These are phyloP conservation scores for Lamprotornis superbus DNA, from an alignment of 2,113 vertebrate genomes.

Conservation along the genomic window DNA sequence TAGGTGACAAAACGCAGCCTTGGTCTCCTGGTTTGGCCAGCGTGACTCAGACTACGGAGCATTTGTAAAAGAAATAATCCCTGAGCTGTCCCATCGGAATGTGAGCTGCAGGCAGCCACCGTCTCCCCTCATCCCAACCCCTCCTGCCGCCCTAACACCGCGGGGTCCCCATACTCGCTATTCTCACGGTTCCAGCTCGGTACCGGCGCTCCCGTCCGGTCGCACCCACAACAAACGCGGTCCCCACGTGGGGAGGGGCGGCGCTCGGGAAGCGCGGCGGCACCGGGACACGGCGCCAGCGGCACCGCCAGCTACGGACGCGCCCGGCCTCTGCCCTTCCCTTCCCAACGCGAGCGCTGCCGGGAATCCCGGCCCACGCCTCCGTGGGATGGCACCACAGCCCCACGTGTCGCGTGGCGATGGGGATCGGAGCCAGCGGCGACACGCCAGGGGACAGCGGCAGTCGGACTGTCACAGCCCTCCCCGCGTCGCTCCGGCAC, in stretches of 20 bases:
- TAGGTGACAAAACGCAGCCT: background rate
- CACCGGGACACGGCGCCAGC: background rate
- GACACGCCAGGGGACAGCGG: background rate
- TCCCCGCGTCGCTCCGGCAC: too few relatives aligned
- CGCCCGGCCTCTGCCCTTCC: background rate
- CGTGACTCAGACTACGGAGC: background rate
- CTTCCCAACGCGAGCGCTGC: background rate
- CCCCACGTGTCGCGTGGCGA: background rate
- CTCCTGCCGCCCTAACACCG: background rate
- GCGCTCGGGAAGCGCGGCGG: background rate
- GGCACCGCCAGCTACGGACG: rapidly evolving
- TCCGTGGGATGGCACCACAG: background rate
- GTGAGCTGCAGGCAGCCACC: background rate
- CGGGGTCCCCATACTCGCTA: background rate
- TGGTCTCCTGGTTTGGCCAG: background rate
- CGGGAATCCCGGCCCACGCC: background rate
- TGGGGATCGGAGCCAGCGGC: background rate
- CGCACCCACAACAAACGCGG: background rate
- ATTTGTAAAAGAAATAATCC: background rate
- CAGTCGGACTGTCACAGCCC: background rate
- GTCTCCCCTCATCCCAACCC: background rate
- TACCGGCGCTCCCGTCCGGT: rapidly evolving
- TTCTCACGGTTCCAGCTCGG: too few relatives aligned
- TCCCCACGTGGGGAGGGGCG: background rate
- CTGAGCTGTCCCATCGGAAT: constrained; percentile 2